Evolutionary conservation across 37 sponge, comb jelly and placozoan species (phyloP), one percentile per base, ranked within the genome.

Genomic region (Amphimedon queenslandica): DNA sequence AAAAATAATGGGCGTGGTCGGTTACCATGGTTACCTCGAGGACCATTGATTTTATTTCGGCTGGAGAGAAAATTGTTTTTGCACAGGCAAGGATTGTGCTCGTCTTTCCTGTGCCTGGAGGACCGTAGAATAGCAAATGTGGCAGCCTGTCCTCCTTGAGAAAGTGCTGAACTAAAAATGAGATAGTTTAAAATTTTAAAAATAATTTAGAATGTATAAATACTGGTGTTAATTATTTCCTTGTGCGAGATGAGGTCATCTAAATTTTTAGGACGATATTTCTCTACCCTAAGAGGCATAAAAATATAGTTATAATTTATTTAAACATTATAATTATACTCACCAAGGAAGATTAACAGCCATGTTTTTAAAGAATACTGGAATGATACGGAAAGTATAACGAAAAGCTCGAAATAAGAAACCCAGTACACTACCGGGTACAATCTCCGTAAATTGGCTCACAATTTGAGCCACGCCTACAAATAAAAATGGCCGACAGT

Each of bases 81-180:
- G 99, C 99, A 71, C 96, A 94, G 20, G 99, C 99, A 34, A 98
- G 81, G 25, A 94, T 91, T 30, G 99, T 94, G 76, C 91, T 89
- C 37, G 99, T 98, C 80, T 98, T 98, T 2, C 99, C 99, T 30
- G 96, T 94, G 20, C 99, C 99, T 37, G 99, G 99, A 40, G 99
- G 99, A 1, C 99, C 99, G 69, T 98, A 98, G 75, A 98, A 92
- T 40, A 98, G 80, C 32, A 98, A 80, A 67, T 98, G 99, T 25
- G 99, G 99, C 8, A 98, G 67, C 1, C 87, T 71, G 38, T 92
- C 93, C 38, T 89, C 90, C 23, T 76, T 63, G 70, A 98, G 87
- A 75, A 98, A 98, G 21, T 82, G 82, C 47, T 84, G 87, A 47
- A 98, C 93, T 86, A 84, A 20, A 74, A 38, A 30, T 63, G 33